These are phyloP conservation scores for Kryptopterus vitreolus DNA, from an alignment of 2,797 vertebrate species.

Conservation along the genomic window DNA sequence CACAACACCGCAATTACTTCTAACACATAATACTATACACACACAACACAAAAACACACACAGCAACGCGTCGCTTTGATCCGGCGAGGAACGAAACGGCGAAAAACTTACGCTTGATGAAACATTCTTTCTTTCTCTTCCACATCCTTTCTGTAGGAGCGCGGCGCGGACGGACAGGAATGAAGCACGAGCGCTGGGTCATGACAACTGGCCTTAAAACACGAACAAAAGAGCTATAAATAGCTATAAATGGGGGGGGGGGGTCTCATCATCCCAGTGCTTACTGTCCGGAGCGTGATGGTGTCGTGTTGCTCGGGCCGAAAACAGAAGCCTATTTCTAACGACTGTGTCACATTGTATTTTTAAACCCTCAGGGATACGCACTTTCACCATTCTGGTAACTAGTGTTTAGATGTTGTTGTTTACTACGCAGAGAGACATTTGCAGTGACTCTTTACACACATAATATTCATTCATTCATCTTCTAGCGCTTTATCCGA, in stretches of 20 bases:
- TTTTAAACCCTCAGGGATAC: slow-evolving; percentile 11
- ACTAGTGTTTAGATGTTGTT: background rate
- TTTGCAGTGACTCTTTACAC: background rate
- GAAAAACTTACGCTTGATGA: slow-evolving; percentile 71
- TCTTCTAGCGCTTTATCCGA: no score
- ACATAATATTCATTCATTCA: no score
- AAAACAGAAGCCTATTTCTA: slow-evolving; percentile 57
- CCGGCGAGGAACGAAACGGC: slow-evolving; percentile 3
- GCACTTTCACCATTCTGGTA: slow-evolving; percentile 1
- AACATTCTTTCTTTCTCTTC: slow-evolving; percentile 65
- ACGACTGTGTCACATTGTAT: slow-evolving; percentile 35
- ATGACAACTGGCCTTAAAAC: slow-evolving; percentile 34
- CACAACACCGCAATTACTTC: background rate
- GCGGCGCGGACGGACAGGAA: slow-evolving; percentile 8
- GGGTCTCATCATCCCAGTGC: slow-evolving; percentile 33
- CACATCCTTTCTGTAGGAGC: slow-evolving; percentile 44
- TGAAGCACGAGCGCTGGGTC: background rate
- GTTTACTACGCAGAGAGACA: background rate
- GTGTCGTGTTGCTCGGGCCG: slow-evolving; percentile 54
- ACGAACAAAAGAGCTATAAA: slow-evolving; percentile 55
- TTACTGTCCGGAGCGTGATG: slow-evolving; percentile 24
- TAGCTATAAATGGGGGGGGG: no score
- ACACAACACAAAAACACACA: background rate
- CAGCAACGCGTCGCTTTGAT: background rate
- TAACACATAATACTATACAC: background rate